Base-by-base conservation (phyloP, 2,113 vertebrate species). In the Dipodomys stephensi region DNA sequence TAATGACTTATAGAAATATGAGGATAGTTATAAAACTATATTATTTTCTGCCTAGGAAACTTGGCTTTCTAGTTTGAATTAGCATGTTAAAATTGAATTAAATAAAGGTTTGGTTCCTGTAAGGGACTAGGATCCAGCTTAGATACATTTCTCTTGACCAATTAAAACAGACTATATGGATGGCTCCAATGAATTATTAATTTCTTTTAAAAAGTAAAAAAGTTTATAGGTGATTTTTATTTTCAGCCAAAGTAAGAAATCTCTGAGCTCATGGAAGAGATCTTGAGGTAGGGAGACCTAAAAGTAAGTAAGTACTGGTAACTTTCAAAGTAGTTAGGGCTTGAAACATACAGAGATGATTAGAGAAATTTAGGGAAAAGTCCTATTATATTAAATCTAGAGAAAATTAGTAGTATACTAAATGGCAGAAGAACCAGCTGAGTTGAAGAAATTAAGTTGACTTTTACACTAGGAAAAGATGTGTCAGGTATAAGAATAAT, bases 401-500 rank as follows among this genome's bases (percentile, higher is more conserved):
- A 91, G 7, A 82, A 60, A 72, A 62, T 81, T 68, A 78, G 60
- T 78, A 80, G 19, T 68, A 32, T 49, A 49, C 49, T 49, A 87
- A 79, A 60, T 80, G 74, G 68, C 44, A 91, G 78, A 87, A 46
- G 1, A 76, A 85, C n/a, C 28, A 69, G 30, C 85, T 12, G 35
- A 57, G 25, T 83, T 71, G 78, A 7, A 71, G 28, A 78, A 77
- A 93, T 91, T 81, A 82, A 88, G 12, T 27, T 87, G 11, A 27
- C 35, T 95, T 82, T 57, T 77, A 65, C 73, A 7, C 73, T 93
- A 89, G 35, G 35, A 82, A 23, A 76, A 88, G 28, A 80, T 30
- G 13, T 69, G 23, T 93, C 88, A 79, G 15, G 83, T 73, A 64
- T 22, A 93, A 87, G 35, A 30, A 72, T 67, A 80, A 90, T 84